Evolutionary conservation across 2,797 vertebrate species (phyloP).

Genomic region (Pseudocheirus occidentalis): DNA sequence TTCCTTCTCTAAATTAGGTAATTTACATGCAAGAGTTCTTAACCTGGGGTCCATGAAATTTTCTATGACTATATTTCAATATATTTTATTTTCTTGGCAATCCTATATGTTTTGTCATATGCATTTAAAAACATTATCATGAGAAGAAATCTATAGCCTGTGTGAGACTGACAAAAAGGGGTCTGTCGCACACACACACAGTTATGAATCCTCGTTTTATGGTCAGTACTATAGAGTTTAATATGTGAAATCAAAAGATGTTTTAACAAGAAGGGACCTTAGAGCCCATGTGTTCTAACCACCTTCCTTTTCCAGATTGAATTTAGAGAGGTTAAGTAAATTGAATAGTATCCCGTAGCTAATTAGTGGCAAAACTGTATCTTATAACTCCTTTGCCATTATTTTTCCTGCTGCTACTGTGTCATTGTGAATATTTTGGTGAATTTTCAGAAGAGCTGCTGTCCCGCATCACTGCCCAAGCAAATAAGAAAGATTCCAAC

Average conservation of each 20-base stretch:
- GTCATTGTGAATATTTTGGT: constrained; percentile 22
- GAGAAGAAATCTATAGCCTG: neutral
- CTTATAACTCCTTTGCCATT: neutral
- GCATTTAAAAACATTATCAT: neutral
- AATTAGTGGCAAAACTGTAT: neutral
- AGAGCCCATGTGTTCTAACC: neutral
- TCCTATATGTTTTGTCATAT: neutral
- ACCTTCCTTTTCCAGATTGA: neutral
- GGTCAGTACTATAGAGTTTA: neutral
- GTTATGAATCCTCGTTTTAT: neutral
- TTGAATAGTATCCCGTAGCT: neutral
- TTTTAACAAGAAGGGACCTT: neutral
- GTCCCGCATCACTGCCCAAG: neutral
- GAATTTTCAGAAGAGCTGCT: constrained; percentile 23
- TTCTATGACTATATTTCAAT: neutral
- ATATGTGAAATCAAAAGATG: neutral
- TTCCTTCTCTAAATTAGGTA: neutral
- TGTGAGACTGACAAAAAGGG: neutral
- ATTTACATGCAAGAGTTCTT: neutral
- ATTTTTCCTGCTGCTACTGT: constrained; percentile 37
- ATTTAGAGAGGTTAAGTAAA: neutral
- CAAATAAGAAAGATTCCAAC: neutral
- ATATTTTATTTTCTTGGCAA: neutral
- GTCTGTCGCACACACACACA: too few species aligned
- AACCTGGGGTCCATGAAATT: neutral